Percentiles rank a stretch among this genome's conserved stretches.
Evolutionary conservation across 2,888 invertebrate species (phyloP).

Genomic region (Eupelmus urozonus): DNA sequence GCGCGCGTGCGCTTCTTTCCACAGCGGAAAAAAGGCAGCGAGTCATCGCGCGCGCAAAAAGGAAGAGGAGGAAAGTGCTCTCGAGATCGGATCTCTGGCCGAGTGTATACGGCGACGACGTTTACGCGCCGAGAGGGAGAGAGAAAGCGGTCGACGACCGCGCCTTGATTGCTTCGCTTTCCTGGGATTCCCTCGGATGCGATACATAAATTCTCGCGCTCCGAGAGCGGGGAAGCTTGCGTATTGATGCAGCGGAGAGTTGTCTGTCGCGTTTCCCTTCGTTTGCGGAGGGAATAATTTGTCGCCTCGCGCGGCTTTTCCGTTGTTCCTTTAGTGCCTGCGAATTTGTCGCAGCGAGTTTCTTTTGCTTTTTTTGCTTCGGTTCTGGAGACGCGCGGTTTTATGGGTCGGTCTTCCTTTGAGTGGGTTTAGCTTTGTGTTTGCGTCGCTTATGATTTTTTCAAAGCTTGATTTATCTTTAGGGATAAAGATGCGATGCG

Average conservation of each 20-base stretch:
- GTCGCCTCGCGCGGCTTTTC: not conserved
- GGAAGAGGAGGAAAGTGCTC: not conserved
- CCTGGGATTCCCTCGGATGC: conserved; percentile 8
- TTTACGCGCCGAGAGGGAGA: not conserved
- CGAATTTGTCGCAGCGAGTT: not conserved
- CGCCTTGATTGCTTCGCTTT: not conserved
- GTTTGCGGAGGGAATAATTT: conserved; percentile 18
- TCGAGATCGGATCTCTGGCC: conserved; percentile 27
- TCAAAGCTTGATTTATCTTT: too few species aligned
- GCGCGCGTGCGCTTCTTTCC: not conserved
- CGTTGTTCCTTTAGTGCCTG: not conserved
- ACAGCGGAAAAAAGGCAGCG: not conserved
- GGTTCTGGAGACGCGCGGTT: too few species aligned
- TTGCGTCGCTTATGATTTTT: too few species aligned
- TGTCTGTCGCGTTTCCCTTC: not conserved
- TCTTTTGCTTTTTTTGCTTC: too few species aligned
- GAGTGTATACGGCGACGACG: not conserved
- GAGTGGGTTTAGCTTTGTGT: too few species aligned
- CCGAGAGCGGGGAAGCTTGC: not conserved
- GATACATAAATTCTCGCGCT: conserved; percentile 4
- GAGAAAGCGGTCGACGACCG: conserved; percentile 19
- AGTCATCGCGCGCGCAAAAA: conserved; percentile 24
- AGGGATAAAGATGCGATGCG: too few species aligned
- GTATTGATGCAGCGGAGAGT: not conserved
- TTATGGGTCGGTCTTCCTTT: too few species aligned